Evolutionary conservation across 2,113 vertebrate species (phyloP).

Genomic region (Alethe diademata): DNA sequence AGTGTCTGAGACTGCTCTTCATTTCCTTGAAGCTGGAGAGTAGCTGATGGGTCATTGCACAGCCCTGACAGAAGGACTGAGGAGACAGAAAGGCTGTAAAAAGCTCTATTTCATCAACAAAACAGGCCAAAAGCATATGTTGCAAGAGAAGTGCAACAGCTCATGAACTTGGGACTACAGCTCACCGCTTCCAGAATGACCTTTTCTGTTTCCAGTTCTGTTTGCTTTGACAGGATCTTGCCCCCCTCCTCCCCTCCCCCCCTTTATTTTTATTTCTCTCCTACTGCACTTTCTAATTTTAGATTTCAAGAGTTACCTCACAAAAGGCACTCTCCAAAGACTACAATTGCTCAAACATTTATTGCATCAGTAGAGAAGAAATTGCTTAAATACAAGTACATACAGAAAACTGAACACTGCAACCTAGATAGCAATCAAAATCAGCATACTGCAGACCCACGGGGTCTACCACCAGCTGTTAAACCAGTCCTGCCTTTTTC

Average conservation of each 20-base stretch:
- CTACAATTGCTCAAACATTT: slow-evolving; percentile 5
- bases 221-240: background rate
- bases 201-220: slow-evolving; percentile 36
- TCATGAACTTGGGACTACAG: slow-evolving; percentile 9
- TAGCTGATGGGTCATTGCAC: background rate
- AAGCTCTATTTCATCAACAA: background rate
- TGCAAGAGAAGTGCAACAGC: slow-evolving; percentile 2
- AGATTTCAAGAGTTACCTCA: slow-evolving; percentile 52
- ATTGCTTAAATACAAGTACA: slow-evolving; percentile 3
- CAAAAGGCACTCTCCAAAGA: slow-evolving; percentile 40
- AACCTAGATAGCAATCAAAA: background rate
- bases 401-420: background rate
- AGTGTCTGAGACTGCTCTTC: background rate
- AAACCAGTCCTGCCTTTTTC: background rate
- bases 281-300: slow-evolving; percentile 57
- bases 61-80: background rate
- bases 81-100: background rate
- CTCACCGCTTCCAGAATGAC: slow-evolving; percentile 45
- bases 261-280: fast-evolving
- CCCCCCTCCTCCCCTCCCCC: fast-evolving
- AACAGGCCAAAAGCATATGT: background rate
- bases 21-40: background rate
- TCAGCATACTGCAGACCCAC: background rate
- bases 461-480: background rate
- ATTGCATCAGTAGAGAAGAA: background rate